Base-by-base conservation (phyloP, 2,888 invertebrate genomes). In the Autographa pulchrina region DNA sequence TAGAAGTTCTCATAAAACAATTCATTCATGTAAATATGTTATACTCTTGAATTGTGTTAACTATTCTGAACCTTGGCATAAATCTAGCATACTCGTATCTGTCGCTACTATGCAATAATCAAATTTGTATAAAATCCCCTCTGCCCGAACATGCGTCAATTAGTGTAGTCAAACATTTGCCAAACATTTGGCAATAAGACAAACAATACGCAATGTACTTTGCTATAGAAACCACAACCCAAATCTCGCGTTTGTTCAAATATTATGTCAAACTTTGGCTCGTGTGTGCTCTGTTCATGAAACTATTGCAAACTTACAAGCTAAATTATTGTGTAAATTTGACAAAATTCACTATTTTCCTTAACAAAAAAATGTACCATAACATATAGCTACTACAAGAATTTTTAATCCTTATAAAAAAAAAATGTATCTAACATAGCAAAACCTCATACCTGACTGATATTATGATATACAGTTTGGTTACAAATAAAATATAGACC, bases 171-270 rank as follows among this genome's bases (percentile, higher is more conserved):
- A 83, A 83, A 81, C 73, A 48, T 38, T 38, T 38, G n/a, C 8
- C 48, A 48, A 41, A 41, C 41, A 80, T 82, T 80, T 65, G 76
- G 70, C 80, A 83, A 83, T 76, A 66, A 25, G 0, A 56, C 70
- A 80, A 83, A 87, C 80, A 85, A 81, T 80, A 80, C 80, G 84
- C 70, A 84, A 81, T 70, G 73, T 68, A 72, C 72, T 71, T 73
- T 77, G 81, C 78, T 78, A 77, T 80, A 85, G 76, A 80, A 75
- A 73, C 68, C 72, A 67, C 73, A 82, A 74, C 88, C 86, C 66
- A 81, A 82, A 84, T 86, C 73, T 69, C 63, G 70, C 74, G 76
- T 73, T 77, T 80, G 74, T 67, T 72, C 80, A 85, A 86, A 85
- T 68, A 75, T 77, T 82, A 77, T 83, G 84, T 70, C 74, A 72